Conservation (phyloP, 2,113 vertebrate genomes). For the Hassar affinis region DNA sequence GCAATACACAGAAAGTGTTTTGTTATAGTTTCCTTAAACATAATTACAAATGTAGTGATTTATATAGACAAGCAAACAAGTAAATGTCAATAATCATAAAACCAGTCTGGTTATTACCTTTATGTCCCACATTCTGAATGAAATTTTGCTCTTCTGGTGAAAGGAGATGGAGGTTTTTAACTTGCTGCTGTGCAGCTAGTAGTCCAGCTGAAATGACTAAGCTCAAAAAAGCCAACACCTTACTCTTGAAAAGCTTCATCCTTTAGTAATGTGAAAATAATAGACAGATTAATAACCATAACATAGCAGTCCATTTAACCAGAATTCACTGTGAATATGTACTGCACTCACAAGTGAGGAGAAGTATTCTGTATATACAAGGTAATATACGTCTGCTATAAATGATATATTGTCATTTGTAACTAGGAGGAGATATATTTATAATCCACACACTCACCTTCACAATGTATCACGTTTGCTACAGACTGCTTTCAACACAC, state of each 20-base stretch:
- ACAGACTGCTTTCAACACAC: neutral
- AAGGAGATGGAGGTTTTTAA: conserved; percentile 76
- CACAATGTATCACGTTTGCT: conserved; percentile 4
- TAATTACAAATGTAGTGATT: neutral
- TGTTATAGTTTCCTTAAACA: neutral
- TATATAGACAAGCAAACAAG: neutral
- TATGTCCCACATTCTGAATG: conserved; percentile 71
- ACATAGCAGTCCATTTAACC: neutral
- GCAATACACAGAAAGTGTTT: neutral
- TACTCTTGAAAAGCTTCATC: conserved; percentile 55
- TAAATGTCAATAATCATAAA: neutral
- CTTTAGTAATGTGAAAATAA: conserved; percentile 32
- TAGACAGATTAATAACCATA: neutral
- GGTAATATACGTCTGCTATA: neutral
- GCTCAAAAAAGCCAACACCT: conserved; percentile 47
- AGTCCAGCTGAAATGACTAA: conserved; percentile 56
- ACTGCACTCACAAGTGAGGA: neutral
- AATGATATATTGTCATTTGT: neutral
- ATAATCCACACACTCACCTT: conserved; percentile 14
- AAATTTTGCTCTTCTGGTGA: conserved; percentile 60
- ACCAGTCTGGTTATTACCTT: conserved; percentile 43
- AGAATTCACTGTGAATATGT: neutral
- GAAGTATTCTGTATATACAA: neutral
- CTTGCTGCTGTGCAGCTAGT: conserved; percentile 58
- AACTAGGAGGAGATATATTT: neutral